Base-by-base conservation (phyloP, 2,797 vertebrate genomes). In the Sebastes oblongus region DNA sequence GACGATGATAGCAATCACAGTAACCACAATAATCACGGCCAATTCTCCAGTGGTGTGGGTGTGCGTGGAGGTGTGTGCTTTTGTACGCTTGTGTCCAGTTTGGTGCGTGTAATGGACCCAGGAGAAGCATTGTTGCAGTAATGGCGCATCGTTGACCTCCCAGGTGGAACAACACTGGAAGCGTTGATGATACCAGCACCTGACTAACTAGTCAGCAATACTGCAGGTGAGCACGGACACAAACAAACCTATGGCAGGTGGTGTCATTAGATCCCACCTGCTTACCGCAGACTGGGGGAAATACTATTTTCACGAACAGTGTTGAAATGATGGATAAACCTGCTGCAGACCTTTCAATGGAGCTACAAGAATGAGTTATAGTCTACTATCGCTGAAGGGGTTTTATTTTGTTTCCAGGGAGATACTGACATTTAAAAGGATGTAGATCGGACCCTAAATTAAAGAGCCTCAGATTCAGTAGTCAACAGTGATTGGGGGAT, bases 1-100 rank as follows among this genome's bases (percentile, higher is more conserved):
- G 88, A 90, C 89, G 86, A 93, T 93, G 92, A 94, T 93, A 90
- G 92, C 91, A 93, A 93, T 94, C 92, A 93, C 71, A 12, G 88
- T 87, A 91, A 92, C 92, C 89, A 92, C 92, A 91, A 92, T 91
- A 93, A 95, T 94, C 90, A 93, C 84, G 71, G 81, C 64, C 90
- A 86, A 88, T 93, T 91, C 89, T 82, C 74, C 3, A 2, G 55
- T 27, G 13, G 13, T 25, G 62, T 1, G 46, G 66, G 68, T 71
- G 32, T 34, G n/a, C 20, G 50, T 30, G 18, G 22, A 46, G 56
- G 55, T 52, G 73, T 86, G 77, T 64, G 46, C 56, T 39, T 77
- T 39, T 8, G 50, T 46, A 39, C 2, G 67, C 2, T 24, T 20
- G 60, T 54, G 56, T 64, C 71, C 20, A 64, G 73, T 67, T 24